A percentile compares a stretch with the other conserved stretches of the same genome.
Evolutionary conservation across 2,113 vertebrate genomes (phyloP).

Genomic region (Anoura caudifer): DNA sequence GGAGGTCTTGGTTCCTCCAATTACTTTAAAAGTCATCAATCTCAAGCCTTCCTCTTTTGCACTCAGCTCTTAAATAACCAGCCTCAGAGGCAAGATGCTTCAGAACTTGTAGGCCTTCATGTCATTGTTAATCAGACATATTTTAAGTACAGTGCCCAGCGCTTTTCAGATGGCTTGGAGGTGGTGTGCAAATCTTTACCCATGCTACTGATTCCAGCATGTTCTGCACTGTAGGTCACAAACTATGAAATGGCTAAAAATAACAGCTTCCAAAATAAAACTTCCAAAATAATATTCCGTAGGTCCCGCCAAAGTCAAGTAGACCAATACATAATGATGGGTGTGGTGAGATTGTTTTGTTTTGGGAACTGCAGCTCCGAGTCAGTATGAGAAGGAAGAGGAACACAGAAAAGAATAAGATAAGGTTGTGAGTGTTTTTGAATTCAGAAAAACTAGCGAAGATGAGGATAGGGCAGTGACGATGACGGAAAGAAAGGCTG

Average conservation of each 20-base stretch:
- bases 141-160: not conserved
- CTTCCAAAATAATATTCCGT: slow-evolving; percentile 30
- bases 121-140: not conserved
- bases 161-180: not conserved
- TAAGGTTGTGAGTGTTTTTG: not conserved
- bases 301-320: not conserved
- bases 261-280: slow-evolving; percentile 30
- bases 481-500: not conserved
- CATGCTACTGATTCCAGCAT: not conserved
- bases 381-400: not conserved
- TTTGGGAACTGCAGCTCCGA: not conserved
- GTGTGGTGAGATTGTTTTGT: slow-evolving; percentile 2
- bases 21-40: not conserved
- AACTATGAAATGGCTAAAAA: slow-evolving; percentile 39
- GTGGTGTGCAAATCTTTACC: not conserved
- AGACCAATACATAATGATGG: slow-evolving; percentile 8
- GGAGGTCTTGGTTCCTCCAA: not conserved
- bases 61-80: not conserved
- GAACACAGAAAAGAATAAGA: slow-evolving; percentile 8
- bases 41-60: not conserved
- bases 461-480: not conserved
- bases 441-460: not conserved
- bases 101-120: not conserved
- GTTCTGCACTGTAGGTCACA: not conserved
- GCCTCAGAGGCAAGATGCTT: not conserved